Base-by-base conservation (phyloP, 2,888 invertebrate species). In the Patella caerulea region DNA sequence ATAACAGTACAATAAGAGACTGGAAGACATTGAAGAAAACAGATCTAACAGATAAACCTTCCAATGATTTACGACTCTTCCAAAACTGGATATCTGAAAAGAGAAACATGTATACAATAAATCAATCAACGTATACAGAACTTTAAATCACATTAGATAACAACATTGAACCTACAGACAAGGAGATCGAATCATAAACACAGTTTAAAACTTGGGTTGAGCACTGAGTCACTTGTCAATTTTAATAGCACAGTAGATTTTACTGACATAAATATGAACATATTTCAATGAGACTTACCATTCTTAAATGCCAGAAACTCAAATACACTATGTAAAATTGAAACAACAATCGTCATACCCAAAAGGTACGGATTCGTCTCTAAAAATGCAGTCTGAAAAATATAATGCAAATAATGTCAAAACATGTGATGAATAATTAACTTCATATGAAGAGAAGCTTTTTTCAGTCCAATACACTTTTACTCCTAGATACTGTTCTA, bases 11-110 rank as follows among this genome's bases (percentile, higher is more conserved):
- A 75, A 99, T 95, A 15, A 98, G 92, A 0, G 98, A 97, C 92
- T 99, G 98, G 92, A 99, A 98, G 7, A 99, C 98, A 88, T 97
- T 97, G 93, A 99, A 99, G 92, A 99, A 98, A 53, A 99, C 98
- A 2, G 92, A 98, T 83, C 99, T 94, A 4, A 99, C 99, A 0
- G 99, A 99, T 65, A 99, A 93, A 14, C 99, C 99, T 93, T 99
- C 99, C 72, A 99, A 93, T 0, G 98, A 97, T 91, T 98, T 97
- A 19, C 98, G 94, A 89, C 98, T 98, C 88, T 98, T 97, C 99
- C 99, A 99, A 92, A 99, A 99, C 92, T 99, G 99, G 88, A 99
- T 99, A 92, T 99, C 95, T 95, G 92, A 34, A 85, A 74, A 71
- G 53, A 82, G 78, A 53, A 72, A 73, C 34, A 53, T 17, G 34